Conservation (phyloP, 2,797 vertebrate species). For the Myiotriccus ornatus region DNA sequence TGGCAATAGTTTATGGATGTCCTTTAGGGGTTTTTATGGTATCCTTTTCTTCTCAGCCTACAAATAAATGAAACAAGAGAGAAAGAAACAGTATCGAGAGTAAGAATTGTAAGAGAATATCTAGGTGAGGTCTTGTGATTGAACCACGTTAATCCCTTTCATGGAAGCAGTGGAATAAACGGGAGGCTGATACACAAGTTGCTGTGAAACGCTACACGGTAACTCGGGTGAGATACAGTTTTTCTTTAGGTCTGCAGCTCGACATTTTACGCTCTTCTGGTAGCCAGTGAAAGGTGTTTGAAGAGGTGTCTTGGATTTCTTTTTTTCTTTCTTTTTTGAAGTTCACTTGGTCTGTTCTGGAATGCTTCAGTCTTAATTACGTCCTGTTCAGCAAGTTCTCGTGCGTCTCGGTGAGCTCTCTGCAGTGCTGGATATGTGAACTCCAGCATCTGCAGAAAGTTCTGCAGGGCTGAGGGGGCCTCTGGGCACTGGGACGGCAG, state of each 20-base stretch:
- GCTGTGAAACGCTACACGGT: not conserved
- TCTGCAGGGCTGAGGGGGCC: not conserved
- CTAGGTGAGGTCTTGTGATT: not conserved
- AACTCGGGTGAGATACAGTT: not conserved
- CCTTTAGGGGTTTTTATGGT: not conserved
- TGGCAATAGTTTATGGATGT: not conserved
- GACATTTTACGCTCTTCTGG: not conserved
- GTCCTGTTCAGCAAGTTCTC: constrained; percentile 58
- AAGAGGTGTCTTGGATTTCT: not conserved
- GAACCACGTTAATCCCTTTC: not conserved
- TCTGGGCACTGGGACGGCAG: not conserved
- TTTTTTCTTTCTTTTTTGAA: constrained; percentile 13
- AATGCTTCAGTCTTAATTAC: constrained; percentile 49
- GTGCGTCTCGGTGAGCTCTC: not conserved
- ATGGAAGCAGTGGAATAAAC: rapidly evolving
- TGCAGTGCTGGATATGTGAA: not conserved
- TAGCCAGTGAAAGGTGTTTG: not conserved
- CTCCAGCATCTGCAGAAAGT: constrained; percentile 1
- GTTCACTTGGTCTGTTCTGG: constrained; percentile 44
- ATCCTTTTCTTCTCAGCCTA: not conserved
- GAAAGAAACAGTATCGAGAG: not conserved
- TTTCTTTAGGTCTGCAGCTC: not conserved
- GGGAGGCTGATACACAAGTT: not conserved
- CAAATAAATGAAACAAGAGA: not conserved
- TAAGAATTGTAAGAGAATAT: not conserved